A percentile compares a stretch with the other conserved stretches of the same genome.
These are phyloP conservation scores for Syndactyla subalaris DNA, from an alignment of 2,797 vertebrate genomes.

Conservation along the genomic window DNA sequence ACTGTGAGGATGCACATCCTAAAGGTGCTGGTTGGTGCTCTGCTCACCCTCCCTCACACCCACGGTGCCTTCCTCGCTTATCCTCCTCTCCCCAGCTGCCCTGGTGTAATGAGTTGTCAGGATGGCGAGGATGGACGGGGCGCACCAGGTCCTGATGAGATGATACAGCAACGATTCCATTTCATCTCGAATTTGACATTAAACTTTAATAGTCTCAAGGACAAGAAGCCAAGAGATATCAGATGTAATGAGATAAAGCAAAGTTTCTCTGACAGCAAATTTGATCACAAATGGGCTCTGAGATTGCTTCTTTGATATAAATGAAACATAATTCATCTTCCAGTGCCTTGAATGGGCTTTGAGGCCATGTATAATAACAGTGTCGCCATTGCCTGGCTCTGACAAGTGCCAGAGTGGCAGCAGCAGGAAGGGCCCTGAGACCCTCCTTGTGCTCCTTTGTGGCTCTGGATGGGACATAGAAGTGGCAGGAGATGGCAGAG, in stretches of 20 bases:
- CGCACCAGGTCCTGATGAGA: constrained; percentile 75
- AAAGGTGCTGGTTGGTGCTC: background rate
- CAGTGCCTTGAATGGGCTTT: constrained; percentile 74
- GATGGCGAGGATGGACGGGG: constrained; percentile 73
- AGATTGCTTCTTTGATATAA: constrained; percentile 86
- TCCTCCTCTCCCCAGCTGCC: background rate
- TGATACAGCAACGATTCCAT: constrained; percentile 82
- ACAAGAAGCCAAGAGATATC: constrained; percentile 85
- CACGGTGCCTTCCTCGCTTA: background rate
- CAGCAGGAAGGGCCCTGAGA: background rate
- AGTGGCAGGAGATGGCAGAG: background rate
- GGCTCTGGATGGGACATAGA: background rate
- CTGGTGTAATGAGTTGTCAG: constrained; percentile 77
- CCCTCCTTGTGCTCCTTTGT: background rate
- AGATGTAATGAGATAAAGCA: constrained; percentile 85
- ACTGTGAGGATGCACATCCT: rapidly evolving
- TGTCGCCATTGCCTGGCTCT: constrained; percentile 65
- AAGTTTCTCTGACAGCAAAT: constrained; percentile 86
- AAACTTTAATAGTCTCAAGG: constrained; percentile 86
- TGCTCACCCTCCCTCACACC: background rate
- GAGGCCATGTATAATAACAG: constrained; percentile 74
- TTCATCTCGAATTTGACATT: constrained; percentile 84
- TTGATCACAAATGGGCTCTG: constrained; percentile 85
- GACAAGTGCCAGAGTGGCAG: constrained; percentile 62
- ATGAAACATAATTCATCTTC: constrained; percentile 87